Base-by-base conservation (phyloP, 1,140 invertebrate species). In the Scaptomyza montana region DNA sequence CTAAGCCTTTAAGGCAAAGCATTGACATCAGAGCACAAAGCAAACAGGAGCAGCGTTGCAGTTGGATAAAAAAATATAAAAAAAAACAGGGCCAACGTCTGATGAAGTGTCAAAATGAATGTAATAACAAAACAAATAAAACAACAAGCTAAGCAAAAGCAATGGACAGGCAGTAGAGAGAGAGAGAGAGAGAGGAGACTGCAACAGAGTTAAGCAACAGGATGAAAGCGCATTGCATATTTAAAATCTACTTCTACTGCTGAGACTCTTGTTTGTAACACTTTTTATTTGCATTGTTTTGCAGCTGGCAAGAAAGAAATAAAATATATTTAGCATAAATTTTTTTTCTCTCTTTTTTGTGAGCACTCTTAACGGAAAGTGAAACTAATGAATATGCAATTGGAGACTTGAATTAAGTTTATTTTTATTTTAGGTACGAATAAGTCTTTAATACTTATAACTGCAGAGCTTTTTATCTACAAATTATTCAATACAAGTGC, bases 61-160 rank as follows among this genome's bases (percentile, higher is more conserved):
- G 33, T 36, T 36, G 33, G 33, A 36, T 9, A 36, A 6, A 36
- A 36, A 8, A 9, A 33, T 7, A 33, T 6, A 66, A 59, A 76
- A 61, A 59, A 57, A 62, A 78, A 76, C 53, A 72, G 73, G 84
- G 85, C 84, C 84, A 87, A 84, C 84, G 84, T 77, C 84, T 87
- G 84, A 87, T 87, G 84, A 87, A 87, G 84, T 87, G 84, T 89
- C 85, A 89, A 87, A 87, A 87, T 87, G 84, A 82, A 87, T 87
- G 82, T 71, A 80, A 87, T 87, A 87, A 89, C 79, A 84, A 70
- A 89, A 82, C 76, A 89, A 87, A 89, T 82, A 36, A 6, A 36
- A 9, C 33, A 67, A 30, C 72, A 80, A 74, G 51, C 7, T 2
- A 19, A 9, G 59, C 8, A 43, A 46, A 16, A 30, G 12, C 36